Base-by-base conservation (phyloP, 2,888 invertebrate species). In the Dinocampus coccinellae region DNA sequence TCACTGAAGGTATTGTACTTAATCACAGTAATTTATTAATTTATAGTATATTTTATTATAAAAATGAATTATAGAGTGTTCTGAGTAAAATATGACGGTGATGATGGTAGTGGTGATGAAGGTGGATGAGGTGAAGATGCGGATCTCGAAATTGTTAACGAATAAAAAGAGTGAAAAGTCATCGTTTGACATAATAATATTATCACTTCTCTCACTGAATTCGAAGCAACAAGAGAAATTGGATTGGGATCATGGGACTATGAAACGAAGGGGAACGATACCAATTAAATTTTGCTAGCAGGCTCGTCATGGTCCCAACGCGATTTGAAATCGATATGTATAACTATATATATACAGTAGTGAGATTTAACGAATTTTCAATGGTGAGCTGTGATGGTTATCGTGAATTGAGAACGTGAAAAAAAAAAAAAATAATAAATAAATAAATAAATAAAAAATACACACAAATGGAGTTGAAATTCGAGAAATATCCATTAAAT, bases 221-320 rank as follows among this genome's bases (percentile, higher is more conserved):
- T 57, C 53, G 42, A 65, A 71, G 68, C 69, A 73, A 67, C 47
- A 13, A 47, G 55, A 65, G 76, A 77, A 81, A 82, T 82, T 79
- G 80, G 75, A 74, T 78, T 81, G 82, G 79, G 83, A 82, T 82
- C 79, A 81, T 80, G 73, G 74, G 57, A 70, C 75, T 24, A n/a
- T 26, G n/a, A 77, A 75, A 75, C 77, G 20, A 39, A 22, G 20
- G 42, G n/a, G n/a, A n/a, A n/a, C n/a, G n/a, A n/a, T 29, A 60
- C 33, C 79, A 80, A 82, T 82, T 81, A 82, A 82, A 82, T 82
- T 82, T 81, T 74, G 75, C 75, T 78, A 81, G 76, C 70, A 75
- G 76, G 75, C 74, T 74, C 74, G 73, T 76, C 34, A 39, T 66
- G 64, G 60, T 36, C 58, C 62, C 72, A 57, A 66, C n/a, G 26